These are phyloP conservation scores for Hydriomena furcata DNA, from an alignment of 2,888 invertebrate genomes.

Conservation along the genomic window DNA sequence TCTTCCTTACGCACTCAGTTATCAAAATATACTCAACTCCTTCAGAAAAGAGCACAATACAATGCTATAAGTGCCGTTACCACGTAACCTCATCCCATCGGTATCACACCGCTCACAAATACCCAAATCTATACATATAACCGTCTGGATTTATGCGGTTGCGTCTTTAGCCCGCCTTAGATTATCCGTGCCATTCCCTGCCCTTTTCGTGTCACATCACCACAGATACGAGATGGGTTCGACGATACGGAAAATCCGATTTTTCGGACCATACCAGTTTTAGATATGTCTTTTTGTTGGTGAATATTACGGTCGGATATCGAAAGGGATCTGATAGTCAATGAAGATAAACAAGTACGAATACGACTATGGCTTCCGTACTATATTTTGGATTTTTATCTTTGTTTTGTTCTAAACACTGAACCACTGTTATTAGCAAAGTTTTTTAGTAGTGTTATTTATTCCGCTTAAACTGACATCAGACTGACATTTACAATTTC, in stretches of 20 bases:
- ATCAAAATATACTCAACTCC: too few species aligned
- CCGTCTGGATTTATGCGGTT: conserved; percentile 28
- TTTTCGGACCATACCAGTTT: conserved; percentile 28
- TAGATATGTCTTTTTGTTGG: conserved; percentile 20
- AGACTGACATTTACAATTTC: too few species aligned
- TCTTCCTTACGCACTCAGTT: too few species aligned
- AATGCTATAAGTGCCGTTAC: neutral
- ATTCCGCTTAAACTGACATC: too few species aligned
- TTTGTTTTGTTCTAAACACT: too few species aligned
- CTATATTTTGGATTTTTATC: too few species aligned
- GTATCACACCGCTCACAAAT: conserved; percentile 21
- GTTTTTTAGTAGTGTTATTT: too few species aligned
- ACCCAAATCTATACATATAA: conserved; percentile 22
- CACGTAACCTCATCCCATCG: neutral
- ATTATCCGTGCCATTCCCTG: conserved; percentile 28
- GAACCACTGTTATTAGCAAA: too few species aligned
- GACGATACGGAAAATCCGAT: conserved; percentile 35
- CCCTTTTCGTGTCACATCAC: conserved; percentile 39
- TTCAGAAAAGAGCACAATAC: too few species aligned
- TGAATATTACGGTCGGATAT: conserved; percentile 20
- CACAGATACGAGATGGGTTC: conserved; percentile 37
- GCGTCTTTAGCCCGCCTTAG: conserved; percentile 21
- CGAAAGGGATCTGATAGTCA: conserved; percentile 2
- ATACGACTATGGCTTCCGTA: too few species aligned
- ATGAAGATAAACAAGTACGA: neutral